Base-by-base conservation (phyloP, 2,113 vertebrate genomes). In the Cyanistes caeruleus region DNA sequence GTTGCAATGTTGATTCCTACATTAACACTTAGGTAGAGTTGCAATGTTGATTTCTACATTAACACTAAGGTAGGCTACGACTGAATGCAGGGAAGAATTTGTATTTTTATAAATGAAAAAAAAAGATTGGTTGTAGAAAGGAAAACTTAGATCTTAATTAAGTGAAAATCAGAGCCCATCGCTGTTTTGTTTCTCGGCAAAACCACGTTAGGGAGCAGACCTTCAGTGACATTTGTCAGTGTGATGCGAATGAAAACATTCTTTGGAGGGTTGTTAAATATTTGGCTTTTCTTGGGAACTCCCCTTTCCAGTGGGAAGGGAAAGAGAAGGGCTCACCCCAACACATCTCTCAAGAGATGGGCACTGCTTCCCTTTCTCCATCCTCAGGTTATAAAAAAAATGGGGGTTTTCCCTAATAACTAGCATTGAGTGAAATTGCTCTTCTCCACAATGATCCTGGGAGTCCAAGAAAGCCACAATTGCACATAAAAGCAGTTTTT, bases 251-350 rank as follows among this genome's bases (percentile, higher is more conserved):
- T 35, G 46, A 86, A 68, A 14, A 7, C 39, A 6, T 11, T 64
- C 33, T 64, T 86, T 74, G 75, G 67, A 83, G 49, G 33, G 46
- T 21, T 91, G 84, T 77, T 90, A 84, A 96, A 93, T 95, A 83
- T 87, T 94, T 93, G 94, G 41, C 33, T 84, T 85, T 58, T 31
- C 27, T 41, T 59, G 33, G 90, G 89, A 92, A 77, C 86, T 95
- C 65, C 80, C 62, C 83, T 93, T 95, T 78, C 79, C 89, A 90
- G 70, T 30, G 59, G 65, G 83, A 70, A 72, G 51, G 48, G 87
- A 65, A 86, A 51, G 13, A 41, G 60, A 84, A 93, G 69, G 23
- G 37, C 44, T 86, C 53, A 9, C 55, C 81, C 88, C 51, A 16
- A 1, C 76, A 62, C 64, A 35, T 31, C 65, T 74, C 84, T 74